Base-by-base conservation (phyloP, 1,140 invertebrate species). In the Portunus trituberculatus region DNA sequence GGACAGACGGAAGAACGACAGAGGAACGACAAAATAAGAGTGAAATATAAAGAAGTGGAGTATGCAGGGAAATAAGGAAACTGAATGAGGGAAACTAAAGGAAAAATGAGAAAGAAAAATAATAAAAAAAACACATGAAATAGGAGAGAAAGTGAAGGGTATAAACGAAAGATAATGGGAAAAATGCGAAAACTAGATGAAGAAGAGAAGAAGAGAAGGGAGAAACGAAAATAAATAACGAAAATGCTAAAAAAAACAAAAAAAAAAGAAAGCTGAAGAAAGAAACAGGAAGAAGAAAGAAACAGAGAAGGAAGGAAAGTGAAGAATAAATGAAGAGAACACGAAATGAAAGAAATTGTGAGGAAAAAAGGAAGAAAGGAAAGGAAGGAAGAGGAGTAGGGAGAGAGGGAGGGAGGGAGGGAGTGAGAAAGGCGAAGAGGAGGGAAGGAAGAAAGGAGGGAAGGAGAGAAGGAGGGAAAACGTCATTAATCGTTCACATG, bases 401-500 rank as follows among this genome's bases (percentile, higher is more conserved):
- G 25, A 48, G 25, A 31, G 8, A 59, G 39, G n/a, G 28, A 59
- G 90, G 10, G 29, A 48, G 48, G 16, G n/a, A 67, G 90, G 6
- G 84, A 87, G 29, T 4, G 31, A 87, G 31, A 28, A 28, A n/a
- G 29, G 25, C 7, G 31, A 7, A 10, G n/a, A 20, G 28, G 31
- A 3, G 52, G 25, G 28, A 8, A 25, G 20, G 52, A 3, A 3
- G 12, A n/a, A 16, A 7, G 59, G 25, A 20, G 48, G 45, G 48
- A 32, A n/a, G 6, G 6, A 10, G n/a, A n/a, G 16, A 20, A 8
- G 90, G 20, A 67, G 20, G 48, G 89, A 91, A 45, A 48, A 48
- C 84, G 39, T 87, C 84, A 87, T 87, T 46, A 87, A 87, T 87
- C 84, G 84, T 87, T 46, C 84, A 87, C 31, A 87, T 87, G 84